Base-by-base conservation (phyloP, 92 coral and sea anemone species). In the Diadumene lineata region DNA sequence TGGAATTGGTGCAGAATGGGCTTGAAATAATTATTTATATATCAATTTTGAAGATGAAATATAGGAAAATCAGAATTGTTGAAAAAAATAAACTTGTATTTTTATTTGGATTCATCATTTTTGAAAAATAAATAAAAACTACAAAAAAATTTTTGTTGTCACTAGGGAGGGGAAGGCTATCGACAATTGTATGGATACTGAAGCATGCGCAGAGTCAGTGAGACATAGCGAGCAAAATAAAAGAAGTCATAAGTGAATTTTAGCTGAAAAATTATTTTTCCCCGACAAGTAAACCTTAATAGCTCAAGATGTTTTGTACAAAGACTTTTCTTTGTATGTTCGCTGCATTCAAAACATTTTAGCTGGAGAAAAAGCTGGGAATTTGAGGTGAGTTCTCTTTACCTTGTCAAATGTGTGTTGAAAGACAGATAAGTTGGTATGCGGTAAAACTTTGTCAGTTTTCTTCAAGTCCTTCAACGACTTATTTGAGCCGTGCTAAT, bases 121-220 rank as follows among this genome's bases (percentile, higher is more conserved):
- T 26, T 58, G 10, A 18, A 22, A n/a, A n/a, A n/a, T n/a, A n/a
- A n/a, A n/a, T n/a, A n/a, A n/a, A n/a, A n/a, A n/a, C n/a, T n/a
- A n/a, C n/a, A n/a, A n/a, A n/a, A n/a, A n/a, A n/a, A n/a, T n/a
- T n/a, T n/a, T 2, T 17, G 22, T 26, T 1, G 28, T 58, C 26
- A 1, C 29, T 28, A 62, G 56, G 71, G 56, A 66, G 56, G 71
- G 71, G 71, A 34, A 55, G 53, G 51, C 25, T 29, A n/a, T n/a
- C 27, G 18, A 11, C 48, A 8, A 31, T 24, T 34, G 1, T 15
- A n/a, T 2, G 18, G 66, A 19, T 28, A 50, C 10, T 21, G 58
- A n/a, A 13, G 58, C 77, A 72, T 72, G 77, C 77, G 77, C 77
- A 57, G 23, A 21, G n/a, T 16, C 58, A 56, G 51, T n/a, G 31